Evolutionary conservation across 2,888 invertebrate species (phyloP).

Genomic region (Liodrosophila aerea): DNA sequence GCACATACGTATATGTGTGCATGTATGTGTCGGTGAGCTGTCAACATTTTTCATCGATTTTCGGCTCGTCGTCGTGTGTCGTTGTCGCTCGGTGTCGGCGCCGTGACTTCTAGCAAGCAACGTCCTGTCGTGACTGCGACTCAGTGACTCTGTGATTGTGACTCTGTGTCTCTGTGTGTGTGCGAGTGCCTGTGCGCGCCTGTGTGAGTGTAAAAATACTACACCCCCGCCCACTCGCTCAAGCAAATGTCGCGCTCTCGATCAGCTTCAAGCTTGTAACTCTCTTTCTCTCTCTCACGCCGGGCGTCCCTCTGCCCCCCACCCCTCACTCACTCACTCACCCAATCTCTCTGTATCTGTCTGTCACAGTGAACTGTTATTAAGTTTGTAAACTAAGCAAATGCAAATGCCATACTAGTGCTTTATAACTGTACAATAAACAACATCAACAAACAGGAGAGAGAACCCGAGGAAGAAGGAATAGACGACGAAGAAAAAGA

Average conservation of each 20-base stretch:
- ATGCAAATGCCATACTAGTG: conserved; percentile 72
- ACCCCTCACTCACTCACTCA: conserved; percentile 1
- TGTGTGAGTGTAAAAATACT: conserved; percentile 49
- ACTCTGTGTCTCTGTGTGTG: conserved; percentile 4
- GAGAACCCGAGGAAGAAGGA: conserved; percentile 16
- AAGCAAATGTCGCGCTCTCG: conserved; percentile 10
- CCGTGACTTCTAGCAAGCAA: conserved; percentile 37
- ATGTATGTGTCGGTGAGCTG: conserved; percentile 44
- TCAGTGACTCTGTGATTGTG: not conserved
- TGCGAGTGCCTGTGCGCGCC: conserved; percentile 29
- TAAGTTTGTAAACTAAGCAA: conserved; percentile 53
- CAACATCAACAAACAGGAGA: conserved; percentile 32
- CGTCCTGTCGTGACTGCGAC: conserved; percentile 25
- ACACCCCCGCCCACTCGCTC: conserved; percentile 31
- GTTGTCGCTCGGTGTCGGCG: conserved; percentile 9
- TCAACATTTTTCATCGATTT: conserved; percentile 61
- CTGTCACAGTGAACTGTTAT: conserved; percentile 45
- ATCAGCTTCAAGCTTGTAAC: conserved; percentile 4
- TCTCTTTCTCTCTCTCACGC: conserved; percentile 36
- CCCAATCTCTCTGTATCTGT: conserved; percentile 2
- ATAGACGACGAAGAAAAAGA: conserved; percentile 1
- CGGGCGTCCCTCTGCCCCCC: conserved; percentile 39
- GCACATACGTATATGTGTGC: conserved; percentile 7
- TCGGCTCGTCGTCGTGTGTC: conserved; percentile 51
- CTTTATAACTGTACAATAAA: conserved; percentile 77